Percentiles rank a stretch among this genome's conserved stretches.
Evolutionary conservation across 2,888 invertebrate genomes (phyloP).

Genomic region (Platycheirus albimanus): DNA sequence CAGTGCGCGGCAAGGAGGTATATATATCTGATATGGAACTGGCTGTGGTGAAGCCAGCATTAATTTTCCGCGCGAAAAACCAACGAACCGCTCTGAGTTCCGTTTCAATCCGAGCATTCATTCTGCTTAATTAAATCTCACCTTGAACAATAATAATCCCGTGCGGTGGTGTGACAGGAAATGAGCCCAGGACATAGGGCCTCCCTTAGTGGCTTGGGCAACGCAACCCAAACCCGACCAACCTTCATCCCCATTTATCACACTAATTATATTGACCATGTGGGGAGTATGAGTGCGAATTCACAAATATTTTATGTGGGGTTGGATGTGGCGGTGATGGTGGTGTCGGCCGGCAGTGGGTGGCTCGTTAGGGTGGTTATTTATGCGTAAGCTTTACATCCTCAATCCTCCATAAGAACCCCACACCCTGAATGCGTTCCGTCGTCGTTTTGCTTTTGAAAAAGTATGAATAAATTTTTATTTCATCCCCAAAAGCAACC

Average conservation of each 20-base stretch:
- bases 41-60: slow-evolving; percentile 48
- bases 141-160: slow-evolving; percentile 64
- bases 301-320: slow-evolving; percentile 51
- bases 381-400: slow-evolving; percentile 44
- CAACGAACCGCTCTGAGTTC: slow-evolving; percentile 42
- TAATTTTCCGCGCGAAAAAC: slow-evolving; percentile 69
- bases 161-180: slow-evolving; percentile 43
- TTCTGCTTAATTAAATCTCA: slow-evolving; percentile 73
- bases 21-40: not conserved
- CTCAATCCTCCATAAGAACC: slow-evolving; percentile 9
- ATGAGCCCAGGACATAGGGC: slow-evolving; percentile 32
- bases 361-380: slow-evolving; percentile 38
- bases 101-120: slow-evolving; percentile 62
- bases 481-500: slow-evolving; percentile 51
- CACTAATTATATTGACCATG: slow-evolving; percentile 63
- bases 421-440: slow-evolving; percentile 1
- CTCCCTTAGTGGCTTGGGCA: slow-evolving; percentile 2
- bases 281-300: slow-evolving; percentile 7
- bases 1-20: not conserved
- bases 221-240: too few species aligned
- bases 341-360: too few species aligned
- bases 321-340: too few species aligned
- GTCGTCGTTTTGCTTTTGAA: slow-evolving; percentile 12
- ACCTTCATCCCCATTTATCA: slow-evolving; percentile 38
- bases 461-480: slow-evolving; percentile 67